Evolutionary conservation across 2,797 vertebrate species (phyloP).

Genomic region (Poeciliopsis gracilis): DNA sequence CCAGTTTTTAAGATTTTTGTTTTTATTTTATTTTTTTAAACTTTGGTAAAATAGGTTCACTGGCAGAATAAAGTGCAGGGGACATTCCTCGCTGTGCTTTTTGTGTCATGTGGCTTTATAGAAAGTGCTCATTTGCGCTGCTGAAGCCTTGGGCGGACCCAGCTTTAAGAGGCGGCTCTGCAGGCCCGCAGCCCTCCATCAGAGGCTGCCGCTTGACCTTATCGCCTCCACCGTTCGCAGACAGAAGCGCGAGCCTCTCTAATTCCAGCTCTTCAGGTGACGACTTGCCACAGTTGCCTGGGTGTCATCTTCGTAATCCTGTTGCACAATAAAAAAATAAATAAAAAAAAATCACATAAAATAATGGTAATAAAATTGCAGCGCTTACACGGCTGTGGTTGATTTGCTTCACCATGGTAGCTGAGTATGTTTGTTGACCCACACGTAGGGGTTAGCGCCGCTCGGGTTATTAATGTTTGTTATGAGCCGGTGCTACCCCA

Average conservation of each 20-base stretch:
- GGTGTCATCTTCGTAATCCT: slow-evolving; percentile 40
- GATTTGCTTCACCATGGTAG: slow-evolving; percentile 29
- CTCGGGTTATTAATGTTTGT: slow-evolving; percentile 49
- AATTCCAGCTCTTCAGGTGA: slow-evolving; percentile 46
- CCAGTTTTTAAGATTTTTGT: slow-evolving; percentile 40
- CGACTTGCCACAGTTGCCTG: slow-evolving; percentile 15
- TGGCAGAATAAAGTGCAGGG: slow-evolving; percentile 72
- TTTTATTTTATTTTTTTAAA: background rate
- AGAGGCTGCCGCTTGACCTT: slow-evolving; percentile 33
- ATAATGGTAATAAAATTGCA: background rate
- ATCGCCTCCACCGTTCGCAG: slow-evolving; percentile 23
- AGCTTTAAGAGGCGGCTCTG: slow-evolving; percentile 48
- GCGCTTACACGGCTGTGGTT: slow-evolving; percentile 13
- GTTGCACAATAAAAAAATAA: slow-evolving; percentile 36
- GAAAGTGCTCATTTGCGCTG: slow-evolving; percentile 79
- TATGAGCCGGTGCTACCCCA: slow-evolving; percentile 29
- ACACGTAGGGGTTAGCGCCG: slow-evolving; percentile 25
- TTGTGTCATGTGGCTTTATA: slow-evolving; percentile 84
- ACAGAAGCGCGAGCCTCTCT: slow-evolving; percentile 27
- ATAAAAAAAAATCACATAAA: background rate
- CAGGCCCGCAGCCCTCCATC: slow-evolving; percentile 52
- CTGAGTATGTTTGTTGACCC: slow-evolving; percentile 44
- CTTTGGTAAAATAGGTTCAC: slow-evolving; percentile 60
- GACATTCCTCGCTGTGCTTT: slow-evolving; percentile 80
- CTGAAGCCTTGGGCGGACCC: slow-evolving; percentile 74